Evolutionary conservation across 2,888 invertebrate genomes (phyloP).

Genomic region (Ormia ochracea): DNA sequence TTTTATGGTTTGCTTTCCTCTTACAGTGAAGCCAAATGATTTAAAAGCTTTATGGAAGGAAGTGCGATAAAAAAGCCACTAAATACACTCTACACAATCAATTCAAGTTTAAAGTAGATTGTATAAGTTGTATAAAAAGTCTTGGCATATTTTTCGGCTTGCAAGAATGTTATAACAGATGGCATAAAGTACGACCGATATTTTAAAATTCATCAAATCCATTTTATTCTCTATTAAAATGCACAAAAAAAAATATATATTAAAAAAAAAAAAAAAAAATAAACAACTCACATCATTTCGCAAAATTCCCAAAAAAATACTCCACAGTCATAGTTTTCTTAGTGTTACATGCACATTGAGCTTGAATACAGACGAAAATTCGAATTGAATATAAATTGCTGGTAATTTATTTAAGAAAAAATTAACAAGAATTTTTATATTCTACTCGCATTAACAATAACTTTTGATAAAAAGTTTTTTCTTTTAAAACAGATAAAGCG

Average conservation of each 20-base stretch:
- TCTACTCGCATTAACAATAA: neutral
- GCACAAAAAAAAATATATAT: no score
- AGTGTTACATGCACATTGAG: neutral
- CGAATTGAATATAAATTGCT: neutral
- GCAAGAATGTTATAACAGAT: no score
- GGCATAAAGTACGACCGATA: no score
- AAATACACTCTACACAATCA: neutral
- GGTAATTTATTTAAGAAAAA: neutral
- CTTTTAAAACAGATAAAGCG: slow-evolving; percentile 26
- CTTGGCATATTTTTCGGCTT: no score
- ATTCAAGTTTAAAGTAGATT: no score
- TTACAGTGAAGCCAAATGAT: neutral
- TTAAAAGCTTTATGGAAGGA: neutral
- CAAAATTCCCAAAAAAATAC: no score
- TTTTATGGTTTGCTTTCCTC: slow-evolving; percentile 1
- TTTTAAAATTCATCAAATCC: no score
- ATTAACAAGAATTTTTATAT: neutral
- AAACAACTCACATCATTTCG: no score
- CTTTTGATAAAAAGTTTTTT: neutral
- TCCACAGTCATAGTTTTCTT: neutral
- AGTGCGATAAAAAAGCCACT: neutral
- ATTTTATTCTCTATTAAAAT: no score
- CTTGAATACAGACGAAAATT: neutral
- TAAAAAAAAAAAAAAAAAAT: no score
- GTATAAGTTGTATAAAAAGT: no score